Percentiles rank a stretch among this genome's conserved stretches.
Conservation (phyloP, 2,113 vertebrate genomes). For the Trogon melanurus region DNA sequence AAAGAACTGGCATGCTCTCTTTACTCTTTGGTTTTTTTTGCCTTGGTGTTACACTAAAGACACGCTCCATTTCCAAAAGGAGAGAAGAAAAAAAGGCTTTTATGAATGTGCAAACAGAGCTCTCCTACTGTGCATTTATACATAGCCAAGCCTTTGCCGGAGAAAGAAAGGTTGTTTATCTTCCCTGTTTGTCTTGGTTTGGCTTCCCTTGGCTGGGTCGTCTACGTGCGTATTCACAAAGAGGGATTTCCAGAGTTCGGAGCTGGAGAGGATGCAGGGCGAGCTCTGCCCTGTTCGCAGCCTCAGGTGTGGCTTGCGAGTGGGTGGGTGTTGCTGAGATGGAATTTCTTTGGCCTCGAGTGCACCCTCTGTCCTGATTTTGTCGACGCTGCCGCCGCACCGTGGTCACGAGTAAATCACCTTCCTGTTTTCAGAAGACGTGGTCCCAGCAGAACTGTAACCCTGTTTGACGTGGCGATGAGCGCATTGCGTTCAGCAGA, state of each 20-base stretch:
- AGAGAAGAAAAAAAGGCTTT: background rate
- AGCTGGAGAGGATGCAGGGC: background rate
- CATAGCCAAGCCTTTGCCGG: background rate
- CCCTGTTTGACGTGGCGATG: background rate
- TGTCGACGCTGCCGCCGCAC: background rate
- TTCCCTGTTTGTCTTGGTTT: background rate
- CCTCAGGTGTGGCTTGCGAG: background rate
- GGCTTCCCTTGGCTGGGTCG: background rate
- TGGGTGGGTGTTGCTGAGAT: background rate
- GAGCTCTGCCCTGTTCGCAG: conserved; percentile 19
- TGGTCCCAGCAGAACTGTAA: background rate
- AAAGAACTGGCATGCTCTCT: background rate
- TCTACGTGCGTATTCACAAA: background rate
- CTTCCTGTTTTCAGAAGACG: background rate
- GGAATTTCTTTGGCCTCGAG: conserved; percentile 18
- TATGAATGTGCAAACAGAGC: background rate
- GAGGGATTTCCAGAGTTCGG: background rate
- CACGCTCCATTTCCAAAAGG: background rate
- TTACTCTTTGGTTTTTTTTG: background rate
- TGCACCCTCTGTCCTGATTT: background rate
- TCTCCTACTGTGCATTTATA: background rate
- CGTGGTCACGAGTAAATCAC: background rate
- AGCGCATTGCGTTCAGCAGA: background rate
- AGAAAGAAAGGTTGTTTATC: background rate
- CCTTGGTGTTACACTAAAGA: background rate